Evolutionary conservation across 2,797 vertebrate genomes (phyloP).

Genomic region (Fringilla coelebs): DNA sequence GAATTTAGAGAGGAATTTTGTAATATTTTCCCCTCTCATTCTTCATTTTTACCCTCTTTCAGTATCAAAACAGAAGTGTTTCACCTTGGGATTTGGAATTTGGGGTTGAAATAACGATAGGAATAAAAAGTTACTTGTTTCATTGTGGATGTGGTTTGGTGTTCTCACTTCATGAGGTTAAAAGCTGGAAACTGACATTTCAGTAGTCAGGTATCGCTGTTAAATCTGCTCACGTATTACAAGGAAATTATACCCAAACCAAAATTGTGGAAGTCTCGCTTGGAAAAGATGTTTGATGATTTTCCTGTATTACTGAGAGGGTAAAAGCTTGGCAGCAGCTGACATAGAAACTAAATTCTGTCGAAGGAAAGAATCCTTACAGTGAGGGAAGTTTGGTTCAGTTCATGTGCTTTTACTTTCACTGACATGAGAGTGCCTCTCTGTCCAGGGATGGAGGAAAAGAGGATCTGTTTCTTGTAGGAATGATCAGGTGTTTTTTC

Average conservation of each 20-base stretch:
- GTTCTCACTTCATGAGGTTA: not conserved
- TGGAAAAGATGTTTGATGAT: not conserved
- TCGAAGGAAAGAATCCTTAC: not conserved
- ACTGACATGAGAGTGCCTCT: not conserved
- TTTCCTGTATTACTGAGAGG: not conserved
- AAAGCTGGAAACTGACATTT: not conserved
- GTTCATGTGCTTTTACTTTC: not conserved
- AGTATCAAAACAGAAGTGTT: not conserved
- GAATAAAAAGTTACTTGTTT: not conserved
- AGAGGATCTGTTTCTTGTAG: not conserved
- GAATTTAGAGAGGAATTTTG: not conserved
- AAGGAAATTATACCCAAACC: not conserved
- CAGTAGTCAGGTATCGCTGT: not conserved
- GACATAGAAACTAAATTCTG: not conserved
- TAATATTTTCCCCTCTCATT: fast-evolving
- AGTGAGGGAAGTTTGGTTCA: not conserved
- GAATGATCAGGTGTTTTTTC: not conserved
- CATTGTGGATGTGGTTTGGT: not conserved
- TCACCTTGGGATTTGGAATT: not conserved
- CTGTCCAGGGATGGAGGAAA: not conserved
- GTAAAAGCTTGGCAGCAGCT: not conserved
- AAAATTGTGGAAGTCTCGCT: not conserved
- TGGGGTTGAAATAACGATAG: not conserved
- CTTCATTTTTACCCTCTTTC: not conserved
- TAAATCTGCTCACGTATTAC: not conserved